phyloP scores from a whole-genome alignment of 2,888 invertebrate species.

The Eulithis testata region DNA sequence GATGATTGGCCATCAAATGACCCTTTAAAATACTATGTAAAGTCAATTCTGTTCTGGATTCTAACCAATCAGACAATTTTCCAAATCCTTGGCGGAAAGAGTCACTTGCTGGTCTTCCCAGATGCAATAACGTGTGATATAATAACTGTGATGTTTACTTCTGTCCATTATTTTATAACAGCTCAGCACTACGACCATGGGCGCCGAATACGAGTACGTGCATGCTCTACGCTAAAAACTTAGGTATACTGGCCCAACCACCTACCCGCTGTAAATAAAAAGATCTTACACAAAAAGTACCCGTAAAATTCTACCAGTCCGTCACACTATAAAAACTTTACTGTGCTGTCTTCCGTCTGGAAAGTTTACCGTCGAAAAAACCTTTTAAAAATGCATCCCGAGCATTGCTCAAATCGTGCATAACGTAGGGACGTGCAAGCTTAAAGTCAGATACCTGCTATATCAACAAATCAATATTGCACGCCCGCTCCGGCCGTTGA shows the following conservation, averaged over 20 bases:
- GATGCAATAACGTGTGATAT: no score
- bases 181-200: no score
- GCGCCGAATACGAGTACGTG: no score
- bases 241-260: neutral
- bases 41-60: no score
- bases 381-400: constrained; percentile 23
- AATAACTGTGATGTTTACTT: no score
- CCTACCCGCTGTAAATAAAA: neutral
- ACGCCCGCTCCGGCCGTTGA: constrained; percentile 7
- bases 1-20: neutral
- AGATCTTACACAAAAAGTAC: neutral
- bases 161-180: no score
- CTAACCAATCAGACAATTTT: neutral
- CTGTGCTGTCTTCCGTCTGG: constrained; percentile 8
- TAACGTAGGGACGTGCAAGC: constrained; percentile 28
- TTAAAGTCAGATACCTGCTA: constrained; percentile 36
- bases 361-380: constrained; percentile 17
- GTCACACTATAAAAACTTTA: constrained; percentile 13
- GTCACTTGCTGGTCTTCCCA: no score
- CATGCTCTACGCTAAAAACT: no score
- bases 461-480: constrained; percentile 51
- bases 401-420: constrained; percentile 36
- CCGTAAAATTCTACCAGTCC: constrained; percentile 1
- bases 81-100: neutral
- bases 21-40: neutral